Conservation (phyloP, 2,888 invertebrate species). For the Melinaea marsaeus region DNA sequence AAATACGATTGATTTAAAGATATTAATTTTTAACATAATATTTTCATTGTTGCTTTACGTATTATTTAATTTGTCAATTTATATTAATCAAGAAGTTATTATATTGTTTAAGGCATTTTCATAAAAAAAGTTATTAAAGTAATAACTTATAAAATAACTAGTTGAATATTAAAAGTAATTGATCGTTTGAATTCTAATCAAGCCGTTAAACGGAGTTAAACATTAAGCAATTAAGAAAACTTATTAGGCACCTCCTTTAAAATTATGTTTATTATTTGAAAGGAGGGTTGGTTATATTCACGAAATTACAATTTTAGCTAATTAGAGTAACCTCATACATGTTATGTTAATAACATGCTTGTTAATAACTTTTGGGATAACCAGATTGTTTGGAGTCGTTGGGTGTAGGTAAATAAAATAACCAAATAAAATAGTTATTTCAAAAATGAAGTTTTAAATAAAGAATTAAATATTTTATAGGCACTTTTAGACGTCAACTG, state of each 20-base stretch:
- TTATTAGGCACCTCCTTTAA: constrained; percentile 22
- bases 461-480: too few species aligned
- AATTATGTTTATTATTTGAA: constrained; percentile 18
- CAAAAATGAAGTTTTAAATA: too few species aligned
- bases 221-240: constrained; percentile 11
- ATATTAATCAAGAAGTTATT: too few species aligned
- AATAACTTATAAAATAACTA: not conserved
- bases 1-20: too few species aligned
- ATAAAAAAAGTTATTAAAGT: not conserved
- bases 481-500: too few species aligned
- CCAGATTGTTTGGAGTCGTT: not conserved
- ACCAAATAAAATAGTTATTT: not conserved
- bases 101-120: too few species aligned
- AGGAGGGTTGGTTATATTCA: constrained; percentile 14
- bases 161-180: not conserved
- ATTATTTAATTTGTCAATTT: too few species aligned
- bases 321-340: constrained; percentile 12
- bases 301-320: constrained; percentile 15
- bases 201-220: not conserved
- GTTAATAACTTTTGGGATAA: not conserved
- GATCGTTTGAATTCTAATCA: not conserved
- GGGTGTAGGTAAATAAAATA: not conserved
- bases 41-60: too few species aligned
- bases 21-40: too few species aligned
- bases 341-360: constrained; percentile 10